Percentiles rank a stretch among this genome's conserved stretches.
Evolutionary conservation across 1,140 invertebrate species (phyloP).

Genomic region (Caerostris extrusa): DNA sequence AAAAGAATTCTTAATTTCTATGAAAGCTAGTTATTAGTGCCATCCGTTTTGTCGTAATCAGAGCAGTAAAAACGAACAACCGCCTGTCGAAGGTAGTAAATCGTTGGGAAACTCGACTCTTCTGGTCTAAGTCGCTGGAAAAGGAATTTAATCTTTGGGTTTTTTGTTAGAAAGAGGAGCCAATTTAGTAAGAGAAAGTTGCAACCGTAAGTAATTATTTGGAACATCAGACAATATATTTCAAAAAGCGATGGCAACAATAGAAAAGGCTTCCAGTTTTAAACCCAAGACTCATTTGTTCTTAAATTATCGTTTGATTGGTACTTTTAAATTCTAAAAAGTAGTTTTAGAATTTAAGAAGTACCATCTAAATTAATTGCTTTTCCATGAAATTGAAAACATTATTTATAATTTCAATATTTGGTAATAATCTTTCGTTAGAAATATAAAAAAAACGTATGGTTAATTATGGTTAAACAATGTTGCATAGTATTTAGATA

Average conservation of each 20-base stretch:
- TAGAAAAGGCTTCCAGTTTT: too few species aligned
- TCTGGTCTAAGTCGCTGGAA: neutral
- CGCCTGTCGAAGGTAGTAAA: neutral
- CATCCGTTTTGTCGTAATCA: conserved; percentile 39
- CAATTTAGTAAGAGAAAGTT: neutral
- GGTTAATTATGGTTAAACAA: too few species aligned
- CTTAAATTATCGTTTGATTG: too few species aligned
- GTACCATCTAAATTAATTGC: too few species aligned
- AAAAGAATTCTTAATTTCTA: conserved; percentile 56
- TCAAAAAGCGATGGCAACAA: neutral
- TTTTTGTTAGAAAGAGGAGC: neutral
- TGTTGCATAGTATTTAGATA: too few species aligned
- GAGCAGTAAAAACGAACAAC: conserved; percentile 47
- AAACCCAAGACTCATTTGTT: too few species aligned
- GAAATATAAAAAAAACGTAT: too few species aligned
- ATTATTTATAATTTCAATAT: too few species aligned
- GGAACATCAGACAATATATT: neutral
- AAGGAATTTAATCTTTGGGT: neutral
- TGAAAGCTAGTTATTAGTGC: conserved; percentile 39
- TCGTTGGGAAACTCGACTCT: neutral
- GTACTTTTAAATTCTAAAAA: too few species aligned
- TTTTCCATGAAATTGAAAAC: too few species aligned
- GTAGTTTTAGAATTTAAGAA: too few species aligned
- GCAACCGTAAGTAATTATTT: neutral
- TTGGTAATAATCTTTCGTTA: too few species aligned